A percentile compares a stretch with the other conserved stretches of the same genome.
These are phyloP conservation scores for Synergus umbraculus DNA, from an alignment of 2,888 invertebrate species.

Conservation along the genomic window DNA sequence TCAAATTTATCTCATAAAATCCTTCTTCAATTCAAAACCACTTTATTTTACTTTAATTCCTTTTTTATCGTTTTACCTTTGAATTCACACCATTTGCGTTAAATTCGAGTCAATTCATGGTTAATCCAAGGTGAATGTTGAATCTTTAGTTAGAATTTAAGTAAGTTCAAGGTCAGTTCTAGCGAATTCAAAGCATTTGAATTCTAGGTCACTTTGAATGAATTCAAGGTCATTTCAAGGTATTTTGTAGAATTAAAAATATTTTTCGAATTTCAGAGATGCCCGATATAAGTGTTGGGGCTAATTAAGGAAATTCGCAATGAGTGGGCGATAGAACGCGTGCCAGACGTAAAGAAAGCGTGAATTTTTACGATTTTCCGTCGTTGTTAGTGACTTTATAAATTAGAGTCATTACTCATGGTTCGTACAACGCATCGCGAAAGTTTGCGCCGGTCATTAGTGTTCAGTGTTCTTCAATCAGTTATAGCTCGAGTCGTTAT, in stretches of 20 bases:
- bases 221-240: not conserved
- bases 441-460: constrained; percentile 24
- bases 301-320: constrained; percentile 51
- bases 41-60: too few species aligned
- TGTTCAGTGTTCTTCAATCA: constrained; percentile 25
- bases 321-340: constrained; percentile 52
- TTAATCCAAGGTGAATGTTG: too few species aligned
- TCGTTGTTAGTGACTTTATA: constrained; percentile 62
- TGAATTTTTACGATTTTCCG: constrained; percentile 61
- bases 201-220: not conserved
- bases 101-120: too few species aligned
- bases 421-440: constrained; percentile 19
- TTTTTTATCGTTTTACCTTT: too few species aligned
- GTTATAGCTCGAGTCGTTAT: not conserved
- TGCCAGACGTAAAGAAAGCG: constrained; percentile 63
- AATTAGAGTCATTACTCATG: constrained; percentile 62
- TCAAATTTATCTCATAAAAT: too few species aligned
- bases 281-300: constrained; percentile 43
- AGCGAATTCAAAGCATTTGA: not conserved
- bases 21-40: too few species aligned
- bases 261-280: constrained; percentile 29
- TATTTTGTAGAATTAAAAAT: not conserved
- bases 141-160: too few species aligned
- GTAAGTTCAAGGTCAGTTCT: too few species aligned
- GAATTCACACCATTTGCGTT: too few species aligned